phyloP scores from a whole-genome alignment of 2,113 vertebrate genomes.

The Chlamydotis undulata region DNA sequence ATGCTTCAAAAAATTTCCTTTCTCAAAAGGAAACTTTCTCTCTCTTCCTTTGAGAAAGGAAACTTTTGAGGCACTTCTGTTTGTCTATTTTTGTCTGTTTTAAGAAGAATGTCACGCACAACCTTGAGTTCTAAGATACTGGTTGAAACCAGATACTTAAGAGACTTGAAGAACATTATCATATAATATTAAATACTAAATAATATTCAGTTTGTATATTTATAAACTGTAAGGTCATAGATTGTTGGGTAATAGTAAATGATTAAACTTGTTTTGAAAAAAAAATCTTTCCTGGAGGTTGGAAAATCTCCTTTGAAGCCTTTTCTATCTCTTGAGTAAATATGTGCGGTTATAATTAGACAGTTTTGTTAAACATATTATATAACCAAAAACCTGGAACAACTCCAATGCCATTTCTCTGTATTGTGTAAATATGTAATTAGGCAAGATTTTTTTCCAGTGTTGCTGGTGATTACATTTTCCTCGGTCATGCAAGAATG shows the following conservation, averaged over 20 bases:
- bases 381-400: conserved; percentile 46
- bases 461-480: conserved; percentile 33
- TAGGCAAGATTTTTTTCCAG: conserved; percentile 39
- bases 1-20: not conserved
- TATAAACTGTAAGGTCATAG: not conserved
- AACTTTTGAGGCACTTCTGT: not conserved
- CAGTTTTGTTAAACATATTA: conserved; percentile 45
- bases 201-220: not conserved
- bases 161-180: not conserved
- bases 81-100: not conserved
- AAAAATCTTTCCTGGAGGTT: not conserved
- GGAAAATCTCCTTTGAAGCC: conserved; percentile 35
- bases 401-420: conserved; percentile 32
- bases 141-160: not conserved
- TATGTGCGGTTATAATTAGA: conserved; percentile 42
- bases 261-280: not conserved
- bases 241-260: not conserved
- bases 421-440: conserved; percentile 57
- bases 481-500: not conserved
- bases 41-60: no score
- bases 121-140: not conserved
- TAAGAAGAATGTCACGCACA: not conserved
- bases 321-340: conserved; percentile 48
- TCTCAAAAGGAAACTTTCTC: no score
- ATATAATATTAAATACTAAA: not conserved